phyloP scores from a whole-genome alignment of 2,797 vertebrate species.

The Huso huso region DNA sequence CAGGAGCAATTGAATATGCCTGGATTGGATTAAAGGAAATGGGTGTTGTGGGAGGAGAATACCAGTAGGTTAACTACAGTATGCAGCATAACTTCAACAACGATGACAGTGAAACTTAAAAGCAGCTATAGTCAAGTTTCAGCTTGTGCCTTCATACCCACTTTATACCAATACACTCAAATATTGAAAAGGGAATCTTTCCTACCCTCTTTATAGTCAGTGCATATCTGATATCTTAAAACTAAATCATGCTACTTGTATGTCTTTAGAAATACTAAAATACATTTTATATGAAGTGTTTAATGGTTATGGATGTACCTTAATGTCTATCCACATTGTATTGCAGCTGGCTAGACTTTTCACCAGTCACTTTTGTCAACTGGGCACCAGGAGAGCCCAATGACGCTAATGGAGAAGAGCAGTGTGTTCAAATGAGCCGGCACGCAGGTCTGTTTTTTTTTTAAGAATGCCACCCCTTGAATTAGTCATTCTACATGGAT shows the following conservation, averaged over 20 bases:
- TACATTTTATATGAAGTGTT: not conserved
- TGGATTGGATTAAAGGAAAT: conserved; percentile 60
- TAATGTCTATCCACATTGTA: not conserved
- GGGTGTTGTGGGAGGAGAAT: conserved; percentile 46
- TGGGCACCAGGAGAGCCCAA: conserved; percentile 64
- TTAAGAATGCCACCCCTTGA: not conserved
- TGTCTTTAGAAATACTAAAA: no score
- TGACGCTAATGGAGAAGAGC: conserved; percentile 63
- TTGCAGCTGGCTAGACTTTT: conserved; percentile 56
- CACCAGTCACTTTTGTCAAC: conserved; percentile 56
- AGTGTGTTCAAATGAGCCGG: conserved; percentile 64
- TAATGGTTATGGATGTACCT: not conserved
- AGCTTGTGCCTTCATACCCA: no score
- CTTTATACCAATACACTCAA: no score
- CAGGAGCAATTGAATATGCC: conserved; percentile 42
- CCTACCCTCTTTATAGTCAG: no score
- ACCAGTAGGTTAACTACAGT: conserved; percentile 36
- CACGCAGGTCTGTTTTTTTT: conserved; percentile 45
- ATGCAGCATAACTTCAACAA: not conserved
- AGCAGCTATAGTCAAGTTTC: no score
- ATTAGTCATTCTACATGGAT: no score
- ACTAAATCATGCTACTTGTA: no score
- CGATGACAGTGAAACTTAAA: no score
- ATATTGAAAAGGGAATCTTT: no score
- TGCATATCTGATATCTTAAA: no score